Evolutionary conservation across 2,888 invertebrate species (phyloP).

Genomic region (Tenodera sinensis): DNA sequence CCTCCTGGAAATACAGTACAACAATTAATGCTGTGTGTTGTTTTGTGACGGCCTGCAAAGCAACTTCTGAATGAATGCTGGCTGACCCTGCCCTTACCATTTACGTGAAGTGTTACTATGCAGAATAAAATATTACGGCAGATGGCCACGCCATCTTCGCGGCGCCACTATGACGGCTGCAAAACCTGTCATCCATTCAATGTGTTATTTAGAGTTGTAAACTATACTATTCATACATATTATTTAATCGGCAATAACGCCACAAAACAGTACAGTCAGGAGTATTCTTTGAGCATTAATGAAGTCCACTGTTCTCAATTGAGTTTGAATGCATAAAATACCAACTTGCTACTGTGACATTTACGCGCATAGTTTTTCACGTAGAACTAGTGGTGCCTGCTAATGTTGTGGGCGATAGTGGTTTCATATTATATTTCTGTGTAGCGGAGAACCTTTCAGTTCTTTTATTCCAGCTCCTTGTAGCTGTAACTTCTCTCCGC

Average conservation of each 20-base stretch:
- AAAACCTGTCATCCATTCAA: neutral
- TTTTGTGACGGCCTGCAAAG: slow-evolving; percentile 3
- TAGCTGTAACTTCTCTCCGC: too few relatives aligned
- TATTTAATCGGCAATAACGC: neutral
- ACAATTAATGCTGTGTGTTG: neutral
- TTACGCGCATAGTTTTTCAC: too few relatives aligned
- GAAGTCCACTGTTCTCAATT: neutral
- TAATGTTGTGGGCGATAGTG: too few relatives aligned
- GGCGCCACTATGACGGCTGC: slow-evolving; percentile 5
- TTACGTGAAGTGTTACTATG: slow-evolving; percentile 1
- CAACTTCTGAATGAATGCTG: slow-evolving; percentile 9
- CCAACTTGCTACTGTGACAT: too few relatives aligned
- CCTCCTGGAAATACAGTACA: neutral
- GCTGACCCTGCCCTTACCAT: slow-evolving; percentile 13
- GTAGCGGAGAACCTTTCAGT: too few relatives aligned
- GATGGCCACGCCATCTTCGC: slow-evolving; percentile 2
- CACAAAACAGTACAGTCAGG: neutral
- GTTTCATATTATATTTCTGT: too few relatives aligned
- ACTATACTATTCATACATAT: neutral
- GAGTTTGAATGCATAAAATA: neutral
- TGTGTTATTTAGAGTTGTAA: neutral
- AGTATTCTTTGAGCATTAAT: neutral
- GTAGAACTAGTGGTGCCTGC: too few relatives aligned
- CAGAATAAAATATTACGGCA: slow-evolving; percentile 8
- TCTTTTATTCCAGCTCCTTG: too few relatives aligned